Conservation (phyloP, 2,888 invertebrate species). For the Chironomus tentans region DNA sequence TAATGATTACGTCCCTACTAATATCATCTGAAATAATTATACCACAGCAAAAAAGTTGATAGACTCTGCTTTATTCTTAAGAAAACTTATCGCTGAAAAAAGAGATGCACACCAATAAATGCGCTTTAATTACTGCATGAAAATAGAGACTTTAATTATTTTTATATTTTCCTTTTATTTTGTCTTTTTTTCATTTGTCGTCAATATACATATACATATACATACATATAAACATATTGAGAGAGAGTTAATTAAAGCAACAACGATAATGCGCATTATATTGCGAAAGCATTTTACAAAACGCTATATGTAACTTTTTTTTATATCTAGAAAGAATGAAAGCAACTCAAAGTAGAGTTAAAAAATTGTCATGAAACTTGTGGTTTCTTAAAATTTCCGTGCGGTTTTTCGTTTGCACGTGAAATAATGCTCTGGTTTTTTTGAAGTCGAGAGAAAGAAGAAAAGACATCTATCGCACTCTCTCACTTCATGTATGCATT, state of each 20-base stretch:
- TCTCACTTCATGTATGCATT: not conserved
- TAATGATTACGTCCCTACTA: too few species aligned
- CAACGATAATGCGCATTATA: not conserved
- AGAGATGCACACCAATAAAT: too few species aligned
- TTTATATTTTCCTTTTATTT: too few species aligned
- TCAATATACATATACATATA: too few species aligned
- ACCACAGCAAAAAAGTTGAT: too few species aligned
- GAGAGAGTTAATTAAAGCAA: conserved; percentile 13
- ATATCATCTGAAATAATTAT: too few species aligned
- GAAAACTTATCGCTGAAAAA: too few species aligned
- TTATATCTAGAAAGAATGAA: conserved; percentile 1
- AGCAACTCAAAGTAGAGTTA: not conserved
- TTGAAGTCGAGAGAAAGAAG: not conserved
- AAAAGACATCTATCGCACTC: not conserved
- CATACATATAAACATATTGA: not conserved
- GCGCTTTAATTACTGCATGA: too few species aligned
- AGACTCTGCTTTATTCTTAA: too few species aligned
- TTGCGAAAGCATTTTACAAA: not conserved
- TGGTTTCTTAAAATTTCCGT: conserved; percentile 4
- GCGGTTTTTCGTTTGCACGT: conserved; percentile 5
- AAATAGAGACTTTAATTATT: too few species aligned
- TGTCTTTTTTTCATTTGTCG: too few species aligned
- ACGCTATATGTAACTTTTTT: not conserved
- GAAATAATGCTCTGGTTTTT: not conserved
- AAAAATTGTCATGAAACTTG: conserved; percentile 7